These are phyloP conservation scores for Barnardius zonarius DNA, from an alignment of 2,113 vertebrate species.

Conservation along the genomic window DNA sequence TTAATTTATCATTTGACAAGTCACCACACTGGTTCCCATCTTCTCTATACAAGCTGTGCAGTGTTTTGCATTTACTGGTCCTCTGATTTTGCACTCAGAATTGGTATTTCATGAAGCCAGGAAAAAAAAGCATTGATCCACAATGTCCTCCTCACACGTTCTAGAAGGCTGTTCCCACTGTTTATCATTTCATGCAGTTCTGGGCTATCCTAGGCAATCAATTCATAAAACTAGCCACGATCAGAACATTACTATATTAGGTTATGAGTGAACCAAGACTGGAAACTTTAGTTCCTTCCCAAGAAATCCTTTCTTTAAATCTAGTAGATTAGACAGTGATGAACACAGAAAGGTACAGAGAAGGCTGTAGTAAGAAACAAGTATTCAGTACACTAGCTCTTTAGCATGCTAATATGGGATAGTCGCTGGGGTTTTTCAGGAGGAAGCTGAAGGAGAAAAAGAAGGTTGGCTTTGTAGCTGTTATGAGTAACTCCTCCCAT, in stretches of 20 bases:
- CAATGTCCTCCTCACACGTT: background rate
- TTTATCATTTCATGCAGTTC: background rate
- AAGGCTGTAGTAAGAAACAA: background rate
- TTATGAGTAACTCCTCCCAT: conserved; percentile 23
- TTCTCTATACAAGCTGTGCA: background rate
- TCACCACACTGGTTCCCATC: background rate
- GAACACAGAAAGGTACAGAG: background rate
- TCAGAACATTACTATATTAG: background rate
- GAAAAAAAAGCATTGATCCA: background rate
- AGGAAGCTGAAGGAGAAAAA: conserved; percentile 7
- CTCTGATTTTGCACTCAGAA: background rate
- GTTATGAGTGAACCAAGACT: background rate
- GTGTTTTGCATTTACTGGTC: background rate
- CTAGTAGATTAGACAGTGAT: background rate
- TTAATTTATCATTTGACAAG: background rate
- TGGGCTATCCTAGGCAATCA: background rate
- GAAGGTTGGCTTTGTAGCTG: background rate
- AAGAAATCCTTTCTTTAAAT: background rate
- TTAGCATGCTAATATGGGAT: background rate
- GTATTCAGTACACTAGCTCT: background rate
- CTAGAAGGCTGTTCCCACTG: background rate
- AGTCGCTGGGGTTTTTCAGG: background rate
- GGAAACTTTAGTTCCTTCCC: background rate
- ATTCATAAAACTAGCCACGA: background rate
- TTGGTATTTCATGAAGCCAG: background rate